Base-by-base conservation (phyloP, 2,888 invertebrate genomes). In the Euspilapteryx auroguttella region DNA sequence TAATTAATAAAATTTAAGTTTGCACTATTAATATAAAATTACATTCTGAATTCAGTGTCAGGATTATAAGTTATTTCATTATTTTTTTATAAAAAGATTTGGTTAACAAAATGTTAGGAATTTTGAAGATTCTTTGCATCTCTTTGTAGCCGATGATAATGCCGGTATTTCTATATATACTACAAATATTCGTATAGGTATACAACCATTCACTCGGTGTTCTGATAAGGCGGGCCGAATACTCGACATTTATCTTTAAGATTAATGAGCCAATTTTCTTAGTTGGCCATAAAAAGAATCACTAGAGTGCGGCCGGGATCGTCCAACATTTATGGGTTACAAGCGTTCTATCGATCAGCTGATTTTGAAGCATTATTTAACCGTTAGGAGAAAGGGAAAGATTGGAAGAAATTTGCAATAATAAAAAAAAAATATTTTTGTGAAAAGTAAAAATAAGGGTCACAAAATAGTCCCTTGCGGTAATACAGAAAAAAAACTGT, bases 221-320 rank as follows among this genome's bases (percentile, higher is more conserved):
- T 51, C 66, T 69, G 75, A 75, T 73, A 75, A 71, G 69, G 62
- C 59, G 63, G 58, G 55, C 58, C 65, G 61, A 71, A 73, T 71
- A 71, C 73, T 65, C 55, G 59, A 59, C 73, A 69, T 75, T 64
- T 73, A 73, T 75, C 75, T 73, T 66, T 47, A 64, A 75, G 75
- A 75, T 71, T 75, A 73, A 75, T 73, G 75, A 71, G 66, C 68
- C 75, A 75, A 75, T 75, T 75, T 75, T 75, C 75, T 75, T 73
- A 68, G 73, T 68, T 65, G 69, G 64, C 71, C 57, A 73, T 75
- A 75, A 75, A 73, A 73, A 69, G 68, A 68, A 63, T 66, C 59
- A 63, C 63, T 64, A 61, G 62, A 51, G 61, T 51, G 49, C 53
- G 62, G 52, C 57, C 58, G 62, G 54, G 44, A 51, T 49, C 52